phyloP scores from a whole-genome alignment of 1,140 invertebrate species.

The Vanessa atalanta region DNA sequence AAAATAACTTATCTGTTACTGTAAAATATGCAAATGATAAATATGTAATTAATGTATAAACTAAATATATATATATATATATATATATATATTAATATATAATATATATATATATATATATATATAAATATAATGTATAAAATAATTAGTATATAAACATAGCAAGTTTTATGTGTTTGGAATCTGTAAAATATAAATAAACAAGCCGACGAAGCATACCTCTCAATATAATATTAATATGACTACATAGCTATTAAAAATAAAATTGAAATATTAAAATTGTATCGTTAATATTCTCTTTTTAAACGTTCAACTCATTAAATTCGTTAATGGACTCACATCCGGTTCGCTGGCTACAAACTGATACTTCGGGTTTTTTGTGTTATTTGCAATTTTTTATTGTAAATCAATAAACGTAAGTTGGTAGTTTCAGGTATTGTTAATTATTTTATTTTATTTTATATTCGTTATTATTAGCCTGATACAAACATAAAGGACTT shows the following conservation, averaged over 20 bases:
- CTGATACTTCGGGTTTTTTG: slow-evolving; percentile 13
- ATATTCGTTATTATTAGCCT: not conserved
- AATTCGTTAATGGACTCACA: slow-evolving; percentile 13
- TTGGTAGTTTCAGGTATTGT: not conserved
- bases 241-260: not conserved
- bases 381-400: slow-evolving; percentile 14
- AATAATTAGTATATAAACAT: too few species aligned
- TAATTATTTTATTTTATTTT: slow-evolving; percentile 1
- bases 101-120: too few species aligned
- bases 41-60: too few species aligned
- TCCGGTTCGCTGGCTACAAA: slow-evolving; percentile 13
- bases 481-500: not conserved
- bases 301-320: slow-evolving; percentile 15
- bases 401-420: slow-evolving; percentile 16
- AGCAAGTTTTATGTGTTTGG: too few species aligned
- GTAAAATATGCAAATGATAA: too few species aligned
- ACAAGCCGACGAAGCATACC: too few species aligned
- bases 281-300: slow-evolving; percentile 14
- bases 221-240: not conserved
- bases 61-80: too few species aligned
- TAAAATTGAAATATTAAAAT: slow-evolving; percentile 14
- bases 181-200: too few species aligned
- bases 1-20: too few species aligned
- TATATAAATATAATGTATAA: too few species aligned
- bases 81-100: too few species aligned